Conservation (phyloP, 2,797 vertebrate species). For the Microcaecilia unicolor region DNA sequence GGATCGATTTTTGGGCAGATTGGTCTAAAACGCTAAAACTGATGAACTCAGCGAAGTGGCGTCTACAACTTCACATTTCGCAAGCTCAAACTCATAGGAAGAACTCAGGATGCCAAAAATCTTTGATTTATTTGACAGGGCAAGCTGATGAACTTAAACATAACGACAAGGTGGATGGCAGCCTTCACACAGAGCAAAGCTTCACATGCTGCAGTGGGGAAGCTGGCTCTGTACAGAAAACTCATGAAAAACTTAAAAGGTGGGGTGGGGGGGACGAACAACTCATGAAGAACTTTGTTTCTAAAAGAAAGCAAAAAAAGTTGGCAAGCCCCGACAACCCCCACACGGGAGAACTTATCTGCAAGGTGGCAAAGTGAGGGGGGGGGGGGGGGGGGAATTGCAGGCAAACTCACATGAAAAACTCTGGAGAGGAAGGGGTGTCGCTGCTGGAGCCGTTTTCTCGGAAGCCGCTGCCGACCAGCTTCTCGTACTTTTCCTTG, state of each 20-base stretch:
- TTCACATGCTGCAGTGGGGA: conserved; percentile 53
- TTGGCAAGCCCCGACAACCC: conserved; percentile 27
- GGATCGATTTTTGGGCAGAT: conserved; percentile 69
- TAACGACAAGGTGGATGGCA: conserved; percentile 51
- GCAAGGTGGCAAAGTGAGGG: no score
- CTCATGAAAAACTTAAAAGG: conserved; percentile 10
- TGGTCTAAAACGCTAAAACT: conserved; percentile 60
- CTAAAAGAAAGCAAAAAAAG: conserved; percentile 41
- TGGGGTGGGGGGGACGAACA: conserved; percentile 7
- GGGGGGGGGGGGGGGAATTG: no score
- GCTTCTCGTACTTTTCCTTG: conserved; percentile 98
- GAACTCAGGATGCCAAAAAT: conserved; percentile 51
- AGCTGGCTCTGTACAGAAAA: conserved; percentile 45
- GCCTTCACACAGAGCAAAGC: conserved; percentile 57
- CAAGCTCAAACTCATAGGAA: conserved; percentile 75
- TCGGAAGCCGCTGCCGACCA: conserved; percentile 92
- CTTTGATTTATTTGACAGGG: conserved; percentile 48
- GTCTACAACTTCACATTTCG: conserved; percentile 64
- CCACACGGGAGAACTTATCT: conserved; percentile 33
- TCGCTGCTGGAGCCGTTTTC: conserved; percentile 94
- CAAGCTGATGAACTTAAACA: conserved; percentile 64
- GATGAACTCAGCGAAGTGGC: conserved; percentile 68
- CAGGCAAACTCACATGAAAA: conserved; percentile 99
- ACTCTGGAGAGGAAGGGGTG: conserved; percentile 96
- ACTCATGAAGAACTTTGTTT: conserved; percentile 40